These are phyloP conservation scores for Ochropleura leucogaster DNA, from an alignment of 2,888 invertebrate genomes.

Conservation along the genomic window DNA sequence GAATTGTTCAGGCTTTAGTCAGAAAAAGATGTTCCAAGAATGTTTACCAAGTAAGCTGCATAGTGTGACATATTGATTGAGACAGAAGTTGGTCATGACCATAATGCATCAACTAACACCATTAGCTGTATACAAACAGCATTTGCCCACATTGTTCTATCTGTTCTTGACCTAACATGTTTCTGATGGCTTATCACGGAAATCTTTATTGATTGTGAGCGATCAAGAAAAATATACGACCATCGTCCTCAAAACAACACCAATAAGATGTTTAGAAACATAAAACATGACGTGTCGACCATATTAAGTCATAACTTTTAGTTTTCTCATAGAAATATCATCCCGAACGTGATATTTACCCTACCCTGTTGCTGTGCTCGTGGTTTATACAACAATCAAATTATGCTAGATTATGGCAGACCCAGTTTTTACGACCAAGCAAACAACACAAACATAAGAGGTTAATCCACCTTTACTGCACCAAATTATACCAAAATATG, in stretches of 20 bases:
- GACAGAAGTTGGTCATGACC: slow-evolving; percentile 37
- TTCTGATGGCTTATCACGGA: slow-evolving; percentile 47
- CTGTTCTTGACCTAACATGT: slow-evolving; percentile 54
- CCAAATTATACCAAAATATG: slow-evolving; percentile 68
- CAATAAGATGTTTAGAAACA: slow-evolving; percentile 49
- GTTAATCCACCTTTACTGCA: slow-evolving; percentile 74
- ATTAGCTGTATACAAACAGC: slow-evolving; percentile 48
- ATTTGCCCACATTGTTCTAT: slow-evolving; percentile 17
- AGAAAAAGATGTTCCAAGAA: neutral
- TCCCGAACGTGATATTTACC: slow-evolving; percentile 57
- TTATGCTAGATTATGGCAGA: slow-evolving; percentile 72
- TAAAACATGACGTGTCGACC: slow-evolving; percentile 57
- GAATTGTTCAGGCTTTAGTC: neutral
- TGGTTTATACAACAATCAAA: slow-evolving; percentile 72
- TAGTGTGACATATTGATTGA: slow-evolving; percentile 44
- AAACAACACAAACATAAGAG: slow-evolving; percentile 78
- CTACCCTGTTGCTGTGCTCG: slow-evolving; percentile 71
- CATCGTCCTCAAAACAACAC: slow-evolving; percentile 51
- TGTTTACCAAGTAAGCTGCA: slow-evolving; percentile 39
- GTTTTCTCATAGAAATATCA: slow-evolving; percentile 50
- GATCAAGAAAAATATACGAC: slow-evolving; percentile 43
- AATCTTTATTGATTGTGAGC: slow-evolving; percentile 64
- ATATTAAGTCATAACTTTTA: slow-evolving; percentile 41
- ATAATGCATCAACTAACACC: slow-evolving; percentile 27
- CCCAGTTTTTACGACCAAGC: slow-evolving; percentile 74